Conservation (phyloP, 2,113 vertebrate genomes). For the Xenopus tropicalis region DNA sequence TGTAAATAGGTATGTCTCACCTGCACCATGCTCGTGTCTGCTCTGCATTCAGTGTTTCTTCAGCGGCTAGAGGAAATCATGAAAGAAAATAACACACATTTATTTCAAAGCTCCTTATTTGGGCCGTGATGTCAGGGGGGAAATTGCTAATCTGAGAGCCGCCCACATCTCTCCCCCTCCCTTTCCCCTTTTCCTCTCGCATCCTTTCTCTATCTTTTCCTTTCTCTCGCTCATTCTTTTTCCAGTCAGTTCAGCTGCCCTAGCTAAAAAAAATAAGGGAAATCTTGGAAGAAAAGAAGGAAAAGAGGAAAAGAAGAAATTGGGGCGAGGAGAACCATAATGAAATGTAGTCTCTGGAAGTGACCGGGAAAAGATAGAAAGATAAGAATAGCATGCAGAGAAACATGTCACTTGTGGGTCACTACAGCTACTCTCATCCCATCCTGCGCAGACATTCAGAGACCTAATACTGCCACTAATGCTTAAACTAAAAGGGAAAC, state of each 20-base stretch:
- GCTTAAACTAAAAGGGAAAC: too few species aligned
- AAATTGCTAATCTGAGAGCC: conserved; percentile 71
- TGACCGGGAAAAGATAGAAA: not conserved
- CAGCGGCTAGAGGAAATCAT: conserved; percentile 49
- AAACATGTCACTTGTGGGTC: not conserved
- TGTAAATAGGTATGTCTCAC: conserved; percentile 11
- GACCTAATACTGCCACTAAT: too few species aligned
- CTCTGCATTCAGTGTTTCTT: conserved; percentile 47
- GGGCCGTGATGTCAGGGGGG: conserved; percentile 84
- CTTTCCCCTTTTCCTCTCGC: conserved; percentile 25
- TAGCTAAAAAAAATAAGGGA: conserved; percentile 23
- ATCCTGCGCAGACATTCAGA: too few species aligned
- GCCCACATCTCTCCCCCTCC: conserved; percentile 58
- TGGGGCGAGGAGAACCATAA: not conserved
- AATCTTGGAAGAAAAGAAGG: conserved; percentile 34
- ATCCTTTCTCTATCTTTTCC: conserved; percentile 19
- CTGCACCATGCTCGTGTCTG: conserved; percentile 22
- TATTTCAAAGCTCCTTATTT: conserved; percentile 82
- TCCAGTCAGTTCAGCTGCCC: conserved; percentile 65
- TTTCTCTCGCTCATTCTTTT: conserved; percentile 41
- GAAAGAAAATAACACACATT: conserved; percentile 53
- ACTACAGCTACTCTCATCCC: too few species aligned
- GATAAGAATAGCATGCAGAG: conserved; percentile 12
- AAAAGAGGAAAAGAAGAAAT: not conserved
- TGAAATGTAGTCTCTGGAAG: not conserved